These are phyloP conservation scores for Paratilapia polleni DNA, from an alignment of 2,113 vertebrate genomes.

Conservation along the genomic window DNA sequence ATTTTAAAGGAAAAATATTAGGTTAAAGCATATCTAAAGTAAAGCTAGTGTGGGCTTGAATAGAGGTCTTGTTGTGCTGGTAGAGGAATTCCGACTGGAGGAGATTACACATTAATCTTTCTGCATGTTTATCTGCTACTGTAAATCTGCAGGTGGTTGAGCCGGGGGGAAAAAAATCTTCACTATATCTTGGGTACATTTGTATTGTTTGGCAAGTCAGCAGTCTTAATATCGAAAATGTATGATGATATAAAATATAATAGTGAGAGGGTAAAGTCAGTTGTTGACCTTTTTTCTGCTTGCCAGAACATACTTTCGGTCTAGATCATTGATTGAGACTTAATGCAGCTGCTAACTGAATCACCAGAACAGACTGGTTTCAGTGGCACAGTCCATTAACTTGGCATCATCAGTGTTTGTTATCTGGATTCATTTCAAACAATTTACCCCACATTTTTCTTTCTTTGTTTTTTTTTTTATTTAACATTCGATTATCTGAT, in stretches of 20 bases:
- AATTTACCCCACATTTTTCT: background rate
- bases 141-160: background rate
- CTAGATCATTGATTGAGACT: background rate
- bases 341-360: background rate
- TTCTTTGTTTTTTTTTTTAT: background rate
- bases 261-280: background rate
- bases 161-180: background rate
- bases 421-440: background rate
- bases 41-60: background rate
- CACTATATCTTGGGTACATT: background rate
- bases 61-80: background rate
- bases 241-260: background rate
- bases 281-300: background rate
- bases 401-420: background rate
- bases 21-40: background rate
- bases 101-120: background rate
- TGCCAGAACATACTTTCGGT: accelerated
- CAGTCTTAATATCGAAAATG: background rate
- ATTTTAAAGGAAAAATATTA: background rate
- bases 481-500: background rate
- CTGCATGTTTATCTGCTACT: background rate
- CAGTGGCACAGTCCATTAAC: constrained; percentile 13
- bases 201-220: background rate
- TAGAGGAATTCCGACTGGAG: background rate
- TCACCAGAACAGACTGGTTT: background rate